Conservation (phyloP, 2,888 invertebrate genomes). For the Euzophera pinguis region DNA sequence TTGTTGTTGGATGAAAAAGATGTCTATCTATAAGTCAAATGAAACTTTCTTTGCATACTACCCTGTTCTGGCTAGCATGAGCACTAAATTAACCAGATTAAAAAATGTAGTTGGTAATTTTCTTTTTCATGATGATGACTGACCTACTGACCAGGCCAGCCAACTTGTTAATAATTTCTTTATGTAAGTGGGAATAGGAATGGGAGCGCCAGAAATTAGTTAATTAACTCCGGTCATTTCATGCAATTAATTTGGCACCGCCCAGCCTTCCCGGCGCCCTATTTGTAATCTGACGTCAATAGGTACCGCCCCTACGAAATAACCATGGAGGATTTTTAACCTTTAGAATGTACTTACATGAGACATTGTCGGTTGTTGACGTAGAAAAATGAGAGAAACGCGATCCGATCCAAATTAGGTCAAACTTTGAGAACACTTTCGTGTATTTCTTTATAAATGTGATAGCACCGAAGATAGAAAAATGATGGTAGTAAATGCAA, state of each 20-base stretch:
- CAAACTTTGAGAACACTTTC: conserved; percentile 5
- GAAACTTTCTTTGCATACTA: too few species aligned
- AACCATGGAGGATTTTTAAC: not conserved
- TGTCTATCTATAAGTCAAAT: too few species aligned
- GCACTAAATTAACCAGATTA: too few species aligned
- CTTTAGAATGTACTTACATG: conserved; percentile 35
- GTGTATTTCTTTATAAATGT: not conserved
- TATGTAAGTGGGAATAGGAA: not conserved
- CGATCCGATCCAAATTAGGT: not conserved
- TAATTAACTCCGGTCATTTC: not conserved
- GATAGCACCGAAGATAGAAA: not conserved
- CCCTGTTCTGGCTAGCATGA: too few species aligned
- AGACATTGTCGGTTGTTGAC: conserved; percentile 28
- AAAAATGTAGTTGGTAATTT: too few species aligned
- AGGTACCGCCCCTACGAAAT: conserved; percentile 29
- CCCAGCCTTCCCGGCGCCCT: conserved; percentile 21
- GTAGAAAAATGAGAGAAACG: conserved; percentile 17
- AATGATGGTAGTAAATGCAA: not conserved
- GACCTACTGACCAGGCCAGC: too few species aligned
- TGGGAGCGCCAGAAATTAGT: not conserved
- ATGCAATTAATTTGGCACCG: not conserved
- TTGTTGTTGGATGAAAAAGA: too few species aligned
- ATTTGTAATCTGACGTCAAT: conserved; percentile 34
- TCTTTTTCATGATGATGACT: too few species aligned
- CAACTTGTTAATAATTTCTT: too few species aligned